Evolutionary conservation across 2,888 invertebrate genomes (phyloP).

Genomic region (Phasia obesa): DNA sequence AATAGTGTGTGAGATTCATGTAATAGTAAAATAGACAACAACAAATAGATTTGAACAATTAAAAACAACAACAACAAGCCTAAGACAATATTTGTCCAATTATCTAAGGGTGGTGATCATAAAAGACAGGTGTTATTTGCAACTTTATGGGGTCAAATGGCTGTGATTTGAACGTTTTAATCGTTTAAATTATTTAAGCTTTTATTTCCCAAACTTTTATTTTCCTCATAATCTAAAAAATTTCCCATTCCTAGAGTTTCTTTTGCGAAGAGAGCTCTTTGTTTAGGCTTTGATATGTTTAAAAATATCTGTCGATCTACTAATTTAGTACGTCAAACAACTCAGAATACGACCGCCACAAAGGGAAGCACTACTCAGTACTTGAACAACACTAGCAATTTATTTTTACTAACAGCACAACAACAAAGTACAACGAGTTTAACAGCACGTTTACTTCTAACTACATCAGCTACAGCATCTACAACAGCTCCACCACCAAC

Average conservation of each 20-base stretch:
- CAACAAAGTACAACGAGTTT: conserved; percentile 53
- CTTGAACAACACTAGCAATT: conserved; percentile 13
- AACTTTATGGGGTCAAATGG: conserved; percentile 4
- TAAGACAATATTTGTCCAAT: conserved; percentile 50
- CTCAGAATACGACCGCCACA: conserved; percentile 45
- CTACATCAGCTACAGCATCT: conserved; percentile 42
- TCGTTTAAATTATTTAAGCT: background rate
- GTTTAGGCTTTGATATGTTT: conserved; percentile 74
- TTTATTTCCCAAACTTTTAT: background rate
- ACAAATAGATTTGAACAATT: background rate
- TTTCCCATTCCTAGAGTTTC: background rate
- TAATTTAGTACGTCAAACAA: conserved; percentile 71
- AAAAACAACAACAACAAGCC: background rate
- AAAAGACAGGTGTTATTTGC: conserved; percentile 22
- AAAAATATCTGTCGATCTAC: conserved; percentile 74
- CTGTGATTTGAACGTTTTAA: conserved; percentile 5
- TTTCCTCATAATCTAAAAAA: background rate
- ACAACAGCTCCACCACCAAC: conserved; percentile 39
- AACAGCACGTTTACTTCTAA: conserved; percentile 51
- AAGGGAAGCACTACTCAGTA: conserved; percentile 51
- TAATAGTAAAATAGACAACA: conserved; percentile 12
- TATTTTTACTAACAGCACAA: conserved; percentile 31
- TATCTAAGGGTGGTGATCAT: conserved; percentile 21
- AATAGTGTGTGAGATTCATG: background rate
- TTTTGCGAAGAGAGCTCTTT: conserved; percentile 18